Conservation (phyloP, 2,797 vertebrate species). For the Propithecus deckenii region DNA sequence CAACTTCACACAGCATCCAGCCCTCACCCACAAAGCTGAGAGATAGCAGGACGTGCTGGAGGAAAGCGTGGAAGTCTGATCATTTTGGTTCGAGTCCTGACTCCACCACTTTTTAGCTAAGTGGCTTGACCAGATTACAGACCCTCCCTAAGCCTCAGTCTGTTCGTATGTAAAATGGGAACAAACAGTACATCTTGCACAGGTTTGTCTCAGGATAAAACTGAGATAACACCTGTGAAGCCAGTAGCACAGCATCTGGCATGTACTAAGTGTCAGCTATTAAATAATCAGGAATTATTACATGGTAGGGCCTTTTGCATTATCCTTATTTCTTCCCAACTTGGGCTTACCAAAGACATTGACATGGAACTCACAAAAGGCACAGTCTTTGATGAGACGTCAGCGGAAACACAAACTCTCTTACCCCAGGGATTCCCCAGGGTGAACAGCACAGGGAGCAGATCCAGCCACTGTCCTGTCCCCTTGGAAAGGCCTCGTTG, state of each 20-base stretch:
- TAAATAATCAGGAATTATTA: background rate
- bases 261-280: background rate
- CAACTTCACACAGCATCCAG: background rate
- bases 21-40: fast-evolving
- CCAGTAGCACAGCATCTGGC: background rate
- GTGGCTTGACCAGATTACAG: background rate
- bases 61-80: background rate
- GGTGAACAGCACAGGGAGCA: background rate
- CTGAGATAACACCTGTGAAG: background rate
- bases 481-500: background rate
- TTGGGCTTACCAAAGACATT: background rate
- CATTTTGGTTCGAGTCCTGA: background rate
- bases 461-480: background rate
- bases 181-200: background rate
- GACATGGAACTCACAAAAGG: background rate
- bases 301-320: background rate
- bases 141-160: background rate
- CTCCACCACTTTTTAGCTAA: fast-evolving
- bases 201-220: background rate
- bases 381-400: background rate
- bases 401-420: background rate
- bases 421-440: background rate
- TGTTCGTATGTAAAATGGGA: background rate
- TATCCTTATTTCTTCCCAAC: background rate
- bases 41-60: background rate